These are phyloP conservation scores for Augochlora pura DNA, from an alignment of 1,140 invertebrate species.

Conservation along the genomic window DNA sequence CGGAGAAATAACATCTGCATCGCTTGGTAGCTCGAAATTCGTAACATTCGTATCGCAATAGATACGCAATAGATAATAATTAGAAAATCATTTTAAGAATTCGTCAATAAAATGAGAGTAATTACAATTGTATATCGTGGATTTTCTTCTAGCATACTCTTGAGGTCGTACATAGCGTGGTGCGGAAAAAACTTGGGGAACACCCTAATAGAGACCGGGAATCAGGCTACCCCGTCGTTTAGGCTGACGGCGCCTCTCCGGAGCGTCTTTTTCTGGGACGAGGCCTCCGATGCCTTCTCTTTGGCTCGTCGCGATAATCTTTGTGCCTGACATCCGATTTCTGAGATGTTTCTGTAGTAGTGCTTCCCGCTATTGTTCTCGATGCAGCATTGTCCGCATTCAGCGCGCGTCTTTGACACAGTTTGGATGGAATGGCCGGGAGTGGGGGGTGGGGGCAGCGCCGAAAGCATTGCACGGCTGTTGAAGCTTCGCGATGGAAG, in stretches of 20 bases:
- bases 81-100: no score
- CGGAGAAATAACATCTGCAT: neutral
- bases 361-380: conserved; percentile 32
- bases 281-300: conserved; percentile 37
- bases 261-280: conserved; percentile 33
- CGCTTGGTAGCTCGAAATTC: neutral
- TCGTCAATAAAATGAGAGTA: no score
- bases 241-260: conserved; percentile 1
- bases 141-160: no score
- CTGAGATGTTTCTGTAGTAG: conserved; percentile 38
- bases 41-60: neutral
- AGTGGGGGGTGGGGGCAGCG: neutral
- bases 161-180: no score
- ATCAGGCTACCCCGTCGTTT: no score
- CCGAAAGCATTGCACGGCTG: neutral
- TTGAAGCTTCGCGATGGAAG: neutral
- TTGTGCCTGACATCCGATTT: conserved; percentile 42
- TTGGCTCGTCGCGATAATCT: conserved; percentile 31
- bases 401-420: conserved; percentile 38
- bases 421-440: neutral
- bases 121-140: no score
- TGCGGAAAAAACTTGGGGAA: no score
- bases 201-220: no score
- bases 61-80: no score
- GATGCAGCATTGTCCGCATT: conserved; percentile 36